Evolutionary conservation across 92 coral and sea anemone genomes (phyloP).

Genomic region (Phymanthus crucifer): DNA sequence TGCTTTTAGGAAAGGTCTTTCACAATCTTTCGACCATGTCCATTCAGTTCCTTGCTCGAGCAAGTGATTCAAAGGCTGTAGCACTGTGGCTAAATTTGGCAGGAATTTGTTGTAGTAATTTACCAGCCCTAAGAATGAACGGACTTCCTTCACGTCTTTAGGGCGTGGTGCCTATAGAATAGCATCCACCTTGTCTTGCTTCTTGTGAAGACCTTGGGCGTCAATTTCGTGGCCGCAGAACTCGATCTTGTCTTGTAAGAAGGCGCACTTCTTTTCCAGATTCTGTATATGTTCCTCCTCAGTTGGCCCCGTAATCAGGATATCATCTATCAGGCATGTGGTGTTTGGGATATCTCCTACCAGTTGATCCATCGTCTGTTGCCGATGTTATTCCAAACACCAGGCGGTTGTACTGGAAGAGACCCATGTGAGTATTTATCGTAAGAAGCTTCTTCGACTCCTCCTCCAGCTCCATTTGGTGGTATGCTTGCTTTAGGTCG

Average conservation of each 20-base stretch:
- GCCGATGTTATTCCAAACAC: constrained; percentile 65
- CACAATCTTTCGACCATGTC: constrained; percentile 45
- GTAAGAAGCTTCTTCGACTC: constrained; percentile 53
- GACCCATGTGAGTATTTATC: constrained; percentile 65
- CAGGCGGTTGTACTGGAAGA: constrained; percentile 52
- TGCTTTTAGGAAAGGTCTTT: constrained; percentile 28
- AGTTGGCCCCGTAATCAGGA: constrained; percentile 39
- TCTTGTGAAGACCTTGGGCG: constrained; percentile 45
- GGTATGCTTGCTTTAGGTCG: constrained; percentile 45
- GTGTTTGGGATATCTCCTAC: constrained; percentile 46
- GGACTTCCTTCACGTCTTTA: constrained; percentile 41
- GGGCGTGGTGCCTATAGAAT: constrained; percentile 43
- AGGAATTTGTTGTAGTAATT: constrained; percentile 57
- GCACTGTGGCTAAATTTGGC: constrained; percentile 47
- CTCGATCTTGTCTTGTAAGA: constrained; percentile 41
- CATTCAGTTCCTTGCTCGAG: constrained; percentile 39
- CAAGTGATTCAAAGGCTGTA: constrained; percentile 43
- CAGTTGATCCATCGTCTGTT: constrained; percentile 58
- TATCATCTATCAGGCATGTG: constrained; percentile 53
- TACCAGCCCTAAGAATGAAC: constrained; percentile 53
- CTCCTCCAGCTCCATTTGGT: constrained; percentile 56
- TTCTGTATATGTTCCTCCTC: constrained; percentile 52
- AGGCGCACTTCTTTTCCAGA: constrained; percentile 51
- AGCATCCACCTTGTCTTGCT: constrained; percentile 43
- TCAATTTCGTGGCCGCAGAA: constrained; percentile 50